phyloP scores from a whole-genome alignment of 1,140 invertebrate species.

The Chlorops oryzae region DNA sequence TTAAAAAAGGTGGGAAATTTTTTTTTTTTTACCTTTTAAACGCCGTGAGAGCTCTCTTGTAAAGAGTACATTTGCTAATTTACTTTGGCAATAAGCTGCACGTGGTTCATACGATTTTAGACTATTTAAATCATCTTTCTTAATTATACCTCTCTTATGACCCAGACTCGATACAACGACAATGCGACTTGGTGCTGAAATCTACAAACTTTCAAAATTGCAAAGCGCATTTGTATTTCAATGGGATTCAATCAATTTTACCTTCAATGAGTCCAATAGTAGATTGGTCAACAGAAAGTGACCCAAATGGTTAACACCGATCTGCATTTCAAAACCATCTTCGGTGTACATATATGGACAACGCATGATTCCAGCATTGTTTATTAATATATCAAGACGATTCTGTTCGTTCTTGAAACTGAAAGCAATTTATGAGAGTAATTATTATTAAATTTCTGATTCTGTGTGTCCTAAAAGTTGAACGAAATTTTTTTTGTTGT shows the following conservation, averaged over 20 bases:
- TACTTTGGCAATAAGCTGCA: conserved; percentile 73
- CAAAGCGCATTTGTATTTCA: background rate
- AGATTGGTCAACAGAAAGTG: conserved; percentile 85
- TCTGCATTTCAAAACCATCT: conserved; percentile 78
- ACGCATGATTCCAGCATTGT: conserved; percentile 80
- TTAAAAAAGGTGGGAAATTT: no score
- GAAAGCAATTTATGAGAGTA: conserved; percentile 12
- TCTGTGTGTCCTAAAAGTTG: no score
- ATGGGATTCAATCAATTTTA: conserved; percentile 28
- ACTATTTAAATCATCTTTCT: conserved; percentile 67
- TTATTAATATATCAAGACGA: conserved; percentile 71
- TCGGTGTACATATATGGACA: conserved; percentile 59
- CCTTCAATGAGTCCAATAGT: conserved; percentile 66
- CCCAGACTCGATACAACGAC: conserved; percentile 67
- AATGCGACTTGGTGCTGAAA: conserved; percentile 61
- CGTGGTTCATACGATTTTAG: conserved; percentile 58
- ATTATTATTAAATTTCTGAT: background rate
- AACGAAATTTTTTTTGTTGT: no score
- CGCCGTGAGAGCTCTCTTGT: conserved; percentile 67
- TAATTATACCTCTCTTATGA: conserved; percentile 61
- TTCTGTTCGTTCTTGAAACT: conserved; percentile 58
- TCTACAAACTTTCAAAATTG: background rate
- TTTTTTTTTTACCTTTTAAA: no score
- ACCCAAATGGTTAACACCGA: conserved; percentile 75
- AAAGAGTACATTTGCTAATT: conserved; percentile 79